Conservation (phyloP, 2,797 vertebrate species). For the Odontamblyopus rebecca region DNA sequence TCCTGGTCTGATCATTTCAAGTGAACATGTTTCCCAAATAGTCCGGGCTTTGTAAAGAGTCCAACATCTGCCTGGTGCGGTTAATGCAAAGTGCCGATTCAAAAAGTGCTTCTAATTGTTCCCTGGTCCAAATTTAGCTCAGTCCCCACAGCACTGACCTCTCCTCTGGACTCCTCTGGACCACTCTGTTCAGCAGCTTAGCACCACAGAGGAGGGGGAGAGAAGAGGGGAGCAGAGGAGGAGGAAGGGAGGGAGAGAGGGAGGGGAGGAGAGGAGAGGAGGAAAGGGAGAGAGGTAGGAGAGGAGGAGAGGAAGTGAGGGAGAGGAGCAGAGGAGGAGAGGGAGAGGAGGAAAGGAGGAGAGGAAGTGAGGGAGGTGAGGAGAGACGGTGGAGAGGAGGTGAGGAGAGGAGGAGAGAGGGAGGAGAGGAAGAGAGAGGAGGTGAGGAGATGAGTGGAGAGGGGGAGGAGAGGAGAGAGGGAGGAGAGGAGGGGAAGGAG, state of each 20-base stretch:
- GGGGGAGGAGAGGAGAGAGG: not conserved
- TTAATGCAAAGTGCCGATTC: slow-evolving; percentile 43
- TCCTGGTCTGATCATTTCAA: not conserved
- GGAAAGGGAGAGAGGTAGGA: no score
- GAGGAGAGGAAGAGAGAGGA: not conserved
- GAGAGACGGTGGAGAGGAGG: not conserved
- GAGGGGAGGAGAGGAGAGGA: no score
- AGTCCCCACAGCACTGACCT: slow-evolving; percentile 62
- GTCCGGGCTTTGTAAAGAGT: not conserved
- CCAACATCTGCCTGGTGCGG: slow-evolving; percentile 16
- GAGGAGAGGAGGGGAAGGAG: no score
- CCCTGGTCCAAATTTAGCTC: slow-evolving; percentile 64
- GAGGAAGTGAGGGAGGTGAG: no score
- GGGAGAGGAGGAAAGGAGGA: not conserved
- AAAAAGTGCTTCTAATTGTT: slow-evolving; percentile 55
- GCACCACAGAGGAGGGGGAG: slow-evolving; percentile 27
- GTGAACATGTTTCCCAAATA: not conserved
- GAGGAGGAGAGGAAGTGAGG: no score
- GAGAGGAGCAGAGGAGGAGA: not conserved
- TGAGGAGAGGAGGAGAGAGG: no score
- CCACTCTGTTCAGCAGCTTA: slow-evolving; percentile 50
- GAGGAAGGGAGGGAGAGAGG: slow-evolving; percentile 9
- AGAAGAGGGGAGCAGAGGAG: no score
- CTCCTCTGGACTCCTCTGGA: slow-evolving; percentile 48
- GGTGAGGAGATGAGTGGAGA: not conserved